These are phyloP conservation scores for Psylliodes chrysocephalus DNA, from an alignment of 2,888 invertebrate genomes.

Conservation along the genomic window DNA sequence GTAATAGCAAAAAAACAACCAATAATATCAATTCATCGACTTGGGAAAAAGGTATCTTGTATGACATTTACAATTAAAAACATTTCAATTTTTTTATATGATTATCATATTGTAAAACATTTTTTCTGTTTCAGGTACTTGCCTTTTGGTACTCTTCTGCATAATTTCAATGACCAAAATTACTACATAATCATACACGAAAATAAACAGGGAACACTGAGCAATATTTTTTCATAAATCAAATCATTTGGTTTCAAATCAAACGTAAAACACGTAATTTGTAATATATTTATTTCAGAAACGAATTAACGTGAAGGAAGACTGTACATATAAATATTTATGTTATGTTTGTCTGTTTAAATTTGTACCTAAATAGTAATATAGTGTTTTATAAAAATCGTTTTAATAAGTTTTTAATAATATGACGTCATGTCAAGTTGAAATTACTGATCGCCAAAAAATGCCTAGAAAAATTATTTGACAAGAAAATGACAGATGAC, in stretches of 20 bases:
- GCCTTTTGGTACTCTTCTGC: slow-evolving; percentile 20
- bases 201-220: slow-evolving; percentile 33
- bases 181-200: slow-evolving; percentile 37
- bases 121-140: slow-evolving; percentile 23
- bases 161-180: slow-evolving; percentile 37
- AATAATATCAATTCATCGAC: slow-evolving; percentile 22
- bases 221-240: slow-evolving; percentile 36
- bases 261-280: neutral
- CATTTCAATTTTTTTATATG: too few relatives aligned
- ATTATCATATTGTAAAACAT: too few relatives aligned
- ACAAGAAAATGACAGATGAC: too few relatives aligned
- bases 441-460: too few relatives aligned
- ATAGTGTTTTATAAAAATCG: slow-evolving; percentile 23
- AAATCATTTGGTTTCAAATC: slow-evolving; percentile 8
- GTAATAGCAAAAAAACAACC: slow-evolving; percentile 63
- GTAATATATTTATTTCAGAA: slow-evolving; percentile 10
- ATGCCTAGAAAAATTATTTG: too few relatives aligned
- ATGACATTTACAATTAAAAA: too few relatives aligned
- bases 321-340: slow-evolving; percentile 26
- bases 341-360: slow-evolving; percentile 37
- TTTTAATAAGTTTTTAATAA: too few relatives aligned
- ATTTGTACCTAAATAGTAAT: slow-evolving; percentile 29
- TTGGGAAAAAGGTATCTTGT: slow-evolving; percentile 26
- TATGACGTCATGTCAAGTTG: too few relatives aligned
- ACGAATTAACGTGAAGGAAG: slow-evolving; percentile 19